Evolutionary conservation across 2,113 vertebrate species (phyloP).

Genomic region (Rousettus leschenaultii): DNA sequence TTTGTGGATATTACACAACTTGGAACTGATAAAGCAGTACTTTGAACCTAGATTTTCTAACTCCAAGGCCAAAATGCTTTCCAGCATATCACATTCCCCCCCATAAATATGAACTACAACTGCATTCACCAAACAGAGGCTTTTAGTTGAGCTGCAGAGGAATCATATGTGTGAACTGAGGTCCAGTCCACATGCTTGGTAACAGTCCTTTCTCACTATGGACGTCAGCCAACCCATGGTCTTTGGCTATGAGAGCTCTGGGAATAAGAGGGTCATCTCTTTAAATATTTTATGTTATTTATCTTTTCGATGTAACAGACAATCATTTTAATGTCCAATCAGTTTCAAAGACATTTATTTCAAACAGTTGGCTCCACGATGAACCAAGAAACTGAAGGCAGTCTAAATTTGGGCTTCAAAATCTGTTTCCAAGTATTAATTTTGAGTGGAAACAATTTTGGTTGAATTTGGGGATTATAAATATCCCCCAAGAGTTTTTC

Average conservation of each 20-base stretch:
- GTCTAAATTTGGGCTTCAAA: constrained; percentile 69
- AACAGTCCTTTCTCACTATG: not conserved
- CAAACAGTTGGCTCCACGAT: not conserved
- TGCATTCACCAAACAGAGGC: constrained; percentile 8
- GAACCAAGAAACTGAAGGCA: constrained; percentile 48
- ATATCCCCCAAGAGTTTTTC: constrained; percentile 65
- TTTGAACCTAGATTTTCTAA: constrained; percentile 57
- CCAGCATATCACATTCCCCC: constrained; percentile 40
- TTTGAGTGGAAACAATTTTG: constrained; percentile 76
- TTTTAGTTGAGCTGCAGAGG: not conserved
- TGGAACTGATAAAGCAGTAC: constrained; percentile 61
- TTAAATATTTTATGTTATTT: constrained; percentile 48
- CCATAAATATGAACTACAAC: constrained; percentile 49
- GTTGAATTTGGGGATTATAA: constrained; percentile 69
- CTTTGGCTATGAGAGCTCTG: not conserved
- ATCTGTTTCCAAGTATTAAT: constrained; percentile 74
- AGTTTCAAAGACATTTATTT: constrained; percentile 64
- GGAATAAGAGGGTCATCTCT: constrained; percentile 24
- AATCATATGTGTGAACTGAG: constrained; percentile 51
- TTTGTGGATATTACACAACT: constrained; percentile 54
- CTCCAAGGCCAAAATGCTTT: constrained; percentile 45
- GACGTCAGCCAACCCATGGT: not conserved
- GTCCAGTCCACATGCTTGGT: not conserved
- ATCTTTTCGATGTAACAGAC: constrained; percentile 45
- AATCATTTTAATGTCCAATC: constrained; percentile 59